Evolutionary conservation across 2,113 vertebrate genomes (phyloP).

Genomic region (Pantherophis guttatus): DNA sequence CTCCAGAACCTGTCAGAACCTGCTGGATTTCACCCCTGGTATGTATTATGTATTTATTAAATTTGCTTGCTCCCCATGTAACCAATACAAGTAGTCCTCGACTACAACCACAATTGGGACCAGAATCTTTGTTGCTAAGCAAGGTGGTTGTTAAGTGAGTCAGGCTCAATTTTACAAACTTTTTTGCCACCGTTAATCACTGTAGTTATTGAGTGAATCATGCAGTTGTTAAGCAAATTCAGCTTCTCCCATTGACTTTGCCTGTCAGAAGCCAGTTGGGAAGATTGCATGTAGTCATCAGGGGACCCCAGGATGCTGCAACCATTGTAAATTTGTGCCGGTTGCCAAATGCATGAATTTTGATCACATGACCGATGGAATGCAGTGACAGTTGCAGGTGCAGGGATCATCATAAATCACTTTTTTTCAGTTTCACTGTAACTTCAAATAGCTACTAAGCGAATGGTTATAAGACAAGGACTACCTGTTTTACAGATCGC

Average conservation of each 20-base stretch:
- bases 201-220: not conserved
- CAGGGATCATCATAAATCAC: no score
- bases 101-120: not conserved
- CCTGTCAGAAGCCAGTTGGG: not conserved
- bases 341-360: not conserved
- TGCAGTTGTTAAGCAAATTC: not conserved
- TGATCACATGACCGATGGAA: not conserved
- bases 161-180: not conserved
- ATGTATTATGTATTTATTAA: not conserved
- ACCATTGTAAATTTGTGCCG: not conserved
- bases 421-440: not conserved
- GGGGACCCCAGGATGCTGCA: not conserved
- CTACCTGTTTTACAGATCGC: not conserved
- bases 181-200: not conserved
- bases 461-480: not conserved
- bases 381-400: not conserved
- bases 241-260: not conserved
- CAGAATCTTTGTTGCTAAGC: not conserved
- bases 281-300: not conserved
- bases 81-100: not conserved
- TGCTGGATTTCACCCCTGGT: no score
- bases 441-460: not conserved
- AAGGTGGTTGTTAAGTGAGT: no score
- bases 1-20: no score
- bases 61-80: not conserved